Percentiles rank a stretch among this genome's conserved stretches.
These are phyloP conservation scores for Mellivora capensis DNA, from an alignment of 2,113 vertebrate genomes.

Conservation along the genomic window DNA sequence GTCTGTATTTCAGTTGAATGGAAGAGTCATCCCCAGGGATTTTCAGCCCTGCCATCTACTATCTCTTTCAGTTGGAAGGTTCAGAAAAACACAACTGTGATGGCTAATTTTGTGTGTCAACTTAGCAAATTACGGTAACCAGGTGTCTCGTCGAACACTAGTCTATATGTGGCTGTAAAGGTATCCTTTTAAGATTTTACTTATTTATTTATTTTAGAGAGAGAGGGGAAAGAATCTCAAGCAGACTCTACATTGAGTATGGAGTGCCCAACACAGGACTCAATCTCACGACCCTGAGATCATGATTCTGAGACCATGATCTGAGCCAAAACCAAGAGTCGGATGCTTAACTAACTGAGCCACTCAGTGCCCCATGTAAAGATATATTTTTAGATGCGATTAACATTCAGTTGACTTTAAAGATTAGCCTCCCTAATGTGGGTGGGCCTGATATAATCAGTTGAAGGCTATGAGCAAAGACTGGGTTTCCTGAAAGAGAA, in stretches of 20 bases:
- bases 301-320: background rate
- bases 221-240: background rate
- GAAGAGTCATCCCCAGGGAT: background rate
- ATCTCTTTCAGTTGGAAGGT: background rate
- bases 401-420: background rate
- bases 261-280: background rate
- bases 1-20: background rate
- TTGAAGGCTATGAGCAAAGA: background rate
- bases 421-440: background rate
- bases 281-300: background rate
- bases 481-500: background rate
- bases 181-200: background rate
- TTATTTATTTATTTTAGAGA: background rate
- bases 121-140: background rate
- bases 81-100: background rate
- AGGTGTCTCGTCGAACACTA: background rate
- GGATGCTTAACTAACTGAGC: background rate
- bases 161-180: background rate
- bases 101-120: background rate
- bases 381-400: background rate
- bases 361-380: background rate
- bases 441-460: background rate
- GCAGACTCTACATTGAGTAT: background rate
- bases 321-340: background rate
- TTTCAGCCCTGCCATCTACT: background rate